Percentiles rank a stretch among this genome's conserved stretches.
Evolutionary conservation across 2,888 invertebrate species (phyloP).

Genomic region (Bhutanitis thaidina): DNA sequence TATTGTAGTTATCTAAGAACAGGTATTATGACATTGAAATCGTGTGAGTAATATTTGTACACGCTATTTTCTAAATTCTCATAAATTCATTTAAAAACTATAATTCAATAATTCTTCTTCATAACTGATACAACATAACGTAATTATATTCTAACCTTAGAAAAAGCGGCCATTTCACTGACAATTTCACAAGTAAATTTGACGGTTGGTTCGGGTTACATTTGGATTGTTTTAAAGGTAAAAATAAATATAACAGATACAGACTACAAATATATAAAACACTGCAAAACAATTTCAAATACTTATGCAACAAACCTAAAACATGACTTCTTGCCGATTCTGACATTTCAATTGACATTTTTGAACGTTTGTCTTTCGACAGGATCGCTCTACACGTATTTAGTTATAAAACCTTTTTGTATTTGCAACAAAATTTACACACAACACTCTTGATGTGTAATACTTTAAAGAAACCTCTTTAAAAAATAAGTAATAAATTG

Average conservation of each 20-base stretch:
- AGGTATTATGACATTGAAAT: no score
- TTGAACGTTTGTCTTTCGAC: slow-evolving; percentile 4
- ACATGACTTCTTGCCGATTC: slow-evolving; percentile 10
- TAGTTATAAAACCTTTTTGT: no score
- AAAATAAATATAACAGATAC: slow-evolving; percentile 1
- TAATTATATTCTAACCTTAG: slow-evolving; percentile 1
- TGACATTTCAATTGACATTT: slow-evolving; percentile 15
- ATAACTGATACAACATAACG: no score
- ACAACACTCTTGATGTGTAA: no score
- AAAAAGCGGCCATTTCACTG: slow-evolving; percentile 12
- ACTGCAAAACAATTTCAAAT: slow-evolving; percentile 14
- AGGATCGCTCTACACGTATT: background rate
- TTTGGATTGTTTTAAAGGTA: background rate
- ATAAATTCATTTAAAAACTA: no score
- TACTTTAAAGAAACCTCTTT: no score
- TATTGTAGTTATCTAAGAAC: no score
- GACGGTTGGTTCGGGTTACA: background rate
- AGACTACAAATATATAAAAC: slow-evolving; percentile 3
- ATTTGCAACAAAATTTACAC: no score
- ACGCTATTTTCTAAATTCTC: no score
- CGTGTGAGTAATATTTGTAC: no score
- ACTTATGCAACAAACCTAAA: slow-evolving; percentile 11
- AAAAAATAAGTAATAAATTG: no score
- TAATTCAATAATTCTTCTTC: no score
- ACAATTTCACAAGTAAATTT: slow-evolving; percentile 1